Evolutionary conservation across 2,888 invertebrate species (phyloP), one percentile per base, ranked within the genome.

Genomic region (Zele albiditarsus): DNA sequence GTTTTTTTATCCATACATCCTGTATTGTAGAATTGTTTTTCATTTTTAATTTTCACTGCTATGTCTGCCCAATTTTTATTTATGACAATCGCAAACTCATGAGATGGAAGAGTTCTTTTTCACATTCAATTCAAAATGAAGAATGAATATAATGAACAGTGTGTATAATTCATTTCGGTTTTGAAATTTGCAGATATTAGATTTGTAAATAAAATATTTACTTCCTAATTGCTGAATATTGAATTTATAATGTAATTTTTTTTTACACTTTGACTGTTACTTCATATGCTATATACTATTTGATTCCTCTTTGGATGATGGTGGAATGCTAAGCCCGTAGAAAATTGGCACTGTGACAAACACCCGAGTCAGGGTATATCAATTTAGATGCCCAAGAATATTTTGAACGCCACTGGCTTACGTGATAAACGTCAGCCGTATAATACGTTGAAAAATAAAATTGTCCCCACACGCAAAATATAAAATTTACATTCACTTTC

Each of bases 331-430:
- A 77, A 74, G 70, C 46, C 66, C 75, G 65, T 72, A 63, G 66
- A 57, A 73, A 76, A 77, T 79, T 78, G 79, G 77, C 78, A 72
- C 58, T 25, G 70, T 79, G 79, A 79, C 79, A 78, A 78, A 71
- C 69, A 73, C 71, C 66, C 75, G 58, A 67, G 53, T 76, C 70
- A 62, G 70, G 74, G 70, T 75, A 75, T 79, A 74, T 77, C 75
- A 77, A 79, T 75, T 79, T 74, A 77, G 77, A 78, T 73, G 60
- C 73, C 71, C 74, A 75, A 74, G 74, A 79, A 78, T 79, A 79
- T 77, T 78, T 75, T 71, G 67, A 65, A 72, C 70, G 42, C 71
- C 68, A 70, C 62, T 65, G 71, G 67, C 62, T 71, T 75, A 71
- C 68, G 53, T 75, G 75, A 71, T 75, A 71, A 75, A 71, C 62